These are phyloP conservation scores for Eulemur rubriventer DNA, from an alignment of 2,797 vertebrate genomes.

Conservation along the genomic window DNA sequence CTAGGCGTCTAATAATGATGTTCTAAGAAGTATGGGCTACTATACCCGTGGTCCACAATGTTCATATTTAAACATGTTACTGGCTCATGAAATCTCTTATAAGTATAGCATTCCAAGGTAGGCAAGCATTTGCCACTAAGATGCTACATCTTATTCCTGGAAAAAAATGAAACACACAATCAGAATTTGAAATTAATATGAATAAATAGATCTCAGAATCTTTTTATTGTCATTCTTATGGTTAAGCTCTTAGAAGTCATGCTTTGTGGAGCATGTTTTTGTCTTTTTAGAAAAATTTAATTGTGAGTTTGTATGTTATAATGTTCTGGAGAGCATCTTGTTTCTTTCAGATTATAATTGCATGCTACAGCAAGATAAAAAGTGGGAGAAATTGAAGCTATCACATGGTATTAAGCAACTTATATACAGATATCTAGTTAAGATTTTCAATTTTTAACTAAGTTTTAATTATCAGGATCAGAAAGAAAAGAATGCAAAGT, in stretches of 20 bases:
- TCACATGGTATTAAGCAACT: background rate
- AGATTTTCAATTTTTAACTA: background rate
- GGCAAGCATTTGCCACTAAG: conserved; percentile 10
- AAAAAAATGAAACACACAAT: background rate
- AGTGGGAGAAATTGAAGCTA: background rate
- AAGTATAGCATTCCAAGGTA: background rate
- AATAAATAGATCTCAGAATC: conserved; percentile 18
- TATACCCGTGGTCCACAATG: background rate
- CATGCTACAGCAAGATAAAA: background rate
- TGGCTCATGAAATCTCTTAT: background rate
- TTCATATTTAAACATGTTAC: background rate
- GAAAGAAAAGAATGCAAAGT: conserved; percentile 36
- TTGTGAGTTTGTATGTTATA: background rate
- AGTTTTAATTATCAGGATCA: background rate
- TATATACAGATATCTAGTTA: background rate
- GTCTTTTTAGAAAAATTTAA: conserved; percentile 35
- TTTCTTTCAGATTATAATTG: background rate
- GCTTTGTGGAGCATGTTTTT: background rate
- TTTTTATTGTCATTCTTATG: background rate
- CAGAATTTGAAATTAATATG: conserved; percentile 11
- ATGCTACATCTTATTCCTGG: background rate
- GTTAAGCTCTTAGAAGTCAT: background rate
- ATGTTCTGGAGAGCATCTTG: background rate
- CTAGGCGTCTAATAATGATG: background rate
- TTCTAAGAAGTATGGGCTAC: background rate